These are phyloP conservation scores for Pseudomugil gertrudae DNA, from an alignment of 2,797 vertebrate species.

Conservation along the genomic window DNA sequence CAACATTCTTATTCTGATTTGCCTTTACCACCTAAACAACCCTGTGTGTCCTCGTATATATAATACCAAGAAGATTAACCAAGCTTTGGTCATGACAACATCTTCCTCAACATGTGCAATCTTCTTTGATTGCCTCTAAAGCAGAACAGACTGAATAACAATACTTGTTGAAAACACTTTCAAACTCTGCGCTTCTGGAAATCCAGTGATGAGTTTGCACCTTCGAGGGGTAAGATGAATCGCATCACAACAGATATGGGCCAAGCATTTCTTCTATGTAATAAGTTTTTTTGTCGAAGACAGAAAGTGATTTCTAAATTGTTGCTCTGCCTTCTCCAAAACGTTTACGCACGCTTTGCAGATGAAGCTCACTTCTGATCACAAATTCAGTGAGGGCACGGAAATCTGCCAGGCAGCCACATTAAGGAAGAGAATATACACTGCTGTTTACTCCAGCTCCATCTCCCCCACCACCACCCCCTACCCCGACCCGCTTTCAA, in stretches of 20 bases:
- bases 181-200: slow-evolving; percentile 26
- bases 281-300: slow-evolving; percentile 35
- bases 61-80: slow-evolving; percentile 54
- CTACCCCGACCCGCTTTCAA: slow-evolving; percentile 59
- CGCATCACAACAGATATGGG: slow-evolving; percentile 36
- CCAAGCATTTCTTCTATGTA: slow-evolving; percentile 31
- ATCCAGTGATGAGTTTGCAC: slow-evolving; percentile 20
- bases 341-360: slow-evolving; percentile 47
- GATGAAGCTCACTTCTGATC: slow-evolving; percentile 65
- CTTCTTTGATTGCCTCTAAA: slow-evolving; percentile 47
- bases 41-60: slow-evolving; percentile 50
- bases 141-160: slow-evolving; percentile 35
- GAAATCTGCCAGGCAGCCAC: slow-evolving; percentile 47
- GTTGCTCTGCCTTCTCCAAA: slow-evolving; percentile 34
- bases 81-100: slow-evolving; percentile 34
- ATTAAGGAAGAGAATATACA: slow-evolving; percentile 41
- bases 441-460: slow-evolving; percentile 59
- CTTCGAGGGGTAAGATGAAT: slow-evolving; percentile 23
- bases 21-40: slow-evolving; percentile 32
- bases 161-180: slow-evolving; percentile 35
- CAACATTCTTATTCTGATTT: slow-evolving; percentile 52
- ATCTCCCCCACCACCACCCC: slow-evolving; percentile 11
- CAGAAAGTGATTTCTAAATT: slow-evolving; percentile 29
- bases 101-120: slow-evolving; percentile 39
- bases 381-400: slow-evolving; percentile 48